Percentiles rank a stretch among this genome's conserved stretches.
Evolutionary conservation across 2,113 vertebrate genomes (phyloP).

Genomic region (Otocyon megalotis): DNA sequence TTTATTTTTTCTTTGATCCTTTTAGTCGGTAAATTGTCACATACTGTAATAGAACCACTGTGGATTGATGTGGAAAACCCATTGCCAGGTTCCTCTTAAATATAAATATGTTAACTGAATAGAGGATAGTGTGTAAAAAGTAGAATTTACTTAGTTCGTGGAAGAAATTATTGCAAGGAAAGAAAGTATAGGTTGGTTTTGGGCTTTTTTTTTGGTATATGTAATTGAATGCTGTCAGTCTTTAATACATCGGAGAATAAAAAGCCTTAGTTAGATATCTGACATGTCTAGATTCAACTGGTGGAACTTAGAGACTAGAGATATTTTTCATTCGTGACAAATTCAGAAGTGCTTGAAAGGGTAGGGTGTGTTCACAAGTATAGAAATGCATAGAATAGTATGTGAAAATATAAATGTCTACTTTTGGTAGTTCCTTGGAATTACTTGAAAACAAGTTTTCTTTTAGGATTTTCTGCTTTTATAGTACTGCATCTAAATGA

Average conservation of each 20-base stretch:
- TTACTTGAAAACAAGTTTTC: neutral
- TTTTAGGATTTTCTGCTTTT: conserved; percentile 43
- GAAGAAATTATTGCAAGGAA: neutral
- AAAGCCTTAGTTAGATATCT: neutral
- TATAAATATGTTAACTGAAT: neutral
- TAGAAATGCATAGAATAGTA: neutral
- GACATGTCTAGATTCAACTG: conserved; percentile 63
- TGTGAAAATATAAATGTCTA: neutral
- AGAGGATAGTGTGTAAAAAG: neutral
- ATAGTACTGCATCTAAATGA: neutral
- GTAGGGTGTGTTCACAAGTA: neutral
- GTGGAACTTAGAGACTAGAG: conserved; percentile 38
- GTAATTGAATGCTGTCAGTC: neutral
- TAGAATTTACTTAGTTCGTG: conserved; percentile 23
- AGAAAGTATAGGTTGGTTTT: neutral
- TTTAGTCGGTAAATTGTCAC: neutral
- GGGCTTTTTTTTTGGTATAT: neutral
- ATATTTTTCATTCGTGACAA: neutral
- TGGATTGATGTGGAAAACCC: neutral
- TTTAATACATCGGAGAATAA: neutral
- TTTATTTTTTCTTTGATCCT: neutral
- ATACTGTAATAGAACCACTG: neutral
- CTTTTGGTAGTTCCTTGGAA: conserved; percentile 54
- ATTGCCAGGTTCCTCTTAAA: neutral
- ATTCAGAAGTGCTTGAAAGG: conserved; percentile 25